A percentile compares a stretch with the other conserved stretches of the same genome.
Evolutionary conservation across 2,888 invertebrate species (phyloP).

Genomic region (Aricia artaxerxes): DNA sequence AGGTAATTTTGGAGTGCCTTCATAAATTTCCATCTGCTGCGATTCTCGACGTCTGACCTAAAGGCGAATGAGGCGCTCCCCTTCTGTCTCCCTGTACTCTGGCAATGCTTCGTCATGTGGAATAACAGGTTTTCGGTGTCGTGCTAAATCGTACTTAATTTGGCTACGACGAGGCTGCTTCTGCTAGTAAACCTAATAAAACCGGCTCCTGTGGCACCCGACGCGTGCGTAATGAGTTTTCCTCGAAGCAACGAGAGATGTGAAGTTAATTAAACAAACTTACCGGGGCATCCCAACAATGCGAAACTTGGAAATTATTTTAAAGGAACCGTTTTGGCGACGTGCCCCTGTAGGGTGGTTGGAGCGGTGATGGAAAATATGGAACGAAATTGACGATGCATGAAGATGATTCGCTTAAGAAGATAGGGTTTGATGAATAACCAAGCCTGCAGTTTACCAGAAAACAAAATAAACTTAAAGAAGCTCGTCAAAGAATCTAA

Average conservation of each 20-base stretch:
- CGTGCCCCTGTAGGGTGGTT: neutral
- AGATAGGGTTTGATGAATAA: too few species aligned
- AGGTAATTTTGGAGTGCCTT: too few species aligned
- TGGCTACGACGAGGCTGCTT: conserved; percentile 42
- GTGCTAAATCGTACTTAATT: conserved; percentile 25
- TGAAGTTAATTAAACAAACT: conserved; percentile 17
- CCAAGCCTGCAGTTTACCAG: neutral
- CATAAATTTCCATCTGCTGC: neutral
- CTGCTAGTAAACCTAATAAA: conserved; percentile 75
- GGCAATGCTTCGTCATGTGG: conserved; percentile 9
- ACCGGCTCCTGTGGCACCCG: conserved; percentile 64
- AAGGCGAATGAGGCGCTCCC: neutral
- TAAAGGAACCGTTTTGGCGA: conserved; percentile 15
- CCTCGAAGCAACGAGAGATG: conserved; percentile 59
- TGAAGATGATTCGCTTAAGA: neutral
- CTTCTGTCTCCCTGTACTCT: neutral
- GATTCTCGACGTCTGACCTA: neutral
- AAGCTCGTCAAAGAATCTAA: neutral
- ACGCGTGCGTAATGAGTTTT: conserved; percentile 79
- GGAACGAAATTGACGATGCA: neutral
- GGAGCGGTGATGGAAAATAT: neutral
- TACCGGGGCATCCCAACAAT: neutral
- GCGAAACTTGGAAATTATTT: conserved; percentile 13
- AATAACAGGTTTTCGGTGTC: conserved; percentile 30
- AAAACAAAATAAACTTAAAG: neutral